phyloP scores from a whole-genome alignment of 2,888 invertebrate genomes.

The Tetragonula carbonaria region DNA sequence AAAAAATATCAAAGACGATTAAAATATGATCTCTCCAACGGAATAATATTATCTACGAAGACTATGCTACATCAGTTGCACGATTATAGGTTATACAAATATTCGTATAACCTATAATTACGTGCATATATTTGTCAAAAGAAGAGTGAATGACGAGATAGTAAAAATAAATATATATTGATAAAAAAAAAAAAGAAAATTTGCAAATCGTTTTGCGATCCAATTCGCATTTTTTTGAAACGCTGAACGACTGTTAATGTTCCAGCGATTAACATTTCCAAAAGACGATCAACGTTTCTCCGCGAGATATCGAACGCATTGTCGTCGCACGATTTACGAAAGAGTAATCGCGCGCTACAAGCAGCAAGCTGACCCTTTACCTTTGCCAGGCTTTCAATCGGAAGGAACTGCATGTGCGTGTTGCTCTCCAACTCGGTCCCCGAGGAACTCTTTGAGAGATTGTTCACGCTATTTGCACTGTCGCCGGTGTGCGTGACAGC shows the following conservation, averaged over 20 bases:
- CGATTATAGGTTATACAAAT: slow-evolving; percentile 20
- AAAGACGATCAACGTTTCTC: neutral
- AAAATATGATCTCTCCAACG: neutral
- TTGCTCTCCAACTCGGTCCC: slow-evolving; percentile 88
- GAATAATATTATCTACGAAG: slow-evolving; percentile 26
- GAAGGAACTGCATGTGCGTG: slow-evolving; percentile 87
- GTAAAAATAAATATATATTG: neutral
- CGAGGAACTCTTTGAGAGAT: slow-evolving; percentile 85
- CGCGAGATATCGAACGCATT: slow-evolving; percentile 4
- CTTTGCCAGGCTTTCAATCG: slow-evolving; percentile 91
- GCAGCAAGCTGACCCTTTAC: slow-evolving; percentile 80
- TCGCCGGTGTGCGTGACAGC: slow-evolving; percentile 48
- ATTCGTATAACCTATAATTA: no score
- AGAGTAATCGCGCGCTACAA: neutral
- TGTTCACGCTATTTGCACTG: slow-evolving; percentile 46
- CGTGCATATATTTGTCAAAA: neutral
- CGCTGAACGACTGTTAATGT: neutral
- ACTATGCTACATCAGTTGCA: neutral
- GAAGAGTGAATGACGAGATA: neutral
- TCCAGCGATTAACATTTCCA: neutral
- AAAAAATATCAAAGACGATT: neutral
- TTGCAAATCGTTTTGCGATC: neutral
- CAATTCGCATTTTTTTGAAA: neutral
- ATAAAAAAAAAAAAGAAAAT: neutral
- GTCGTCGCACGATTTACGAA: neutral